These are phyloP conservation scores for Rhimphoctona megacephalus DNA, from an alignment of 2,888 invertebrate species.

Conservation along the genomic window DNA sequence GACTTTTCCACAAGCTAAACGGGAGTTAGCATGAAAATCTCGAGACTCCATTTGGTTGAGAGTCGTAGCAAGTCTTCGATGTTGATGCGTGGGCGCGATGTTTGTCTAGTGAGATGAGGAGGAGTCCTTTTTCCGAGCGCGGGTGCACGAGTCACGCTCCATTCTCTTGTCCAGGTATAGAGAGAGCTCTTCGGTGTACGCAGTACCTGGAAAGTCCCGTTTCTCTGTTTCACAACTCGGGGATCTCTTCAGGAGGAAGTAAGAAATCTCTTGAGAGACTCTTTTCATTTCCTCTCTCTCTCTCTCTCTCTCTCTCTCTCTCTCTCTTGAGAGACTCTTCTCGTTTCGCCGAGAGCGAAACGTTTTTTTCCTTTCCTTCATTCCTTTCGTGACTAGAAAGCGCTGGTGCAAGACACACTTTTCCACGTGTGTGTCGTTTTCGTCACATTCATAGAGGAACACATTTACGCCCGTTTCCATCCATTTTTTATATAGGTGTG, in stretches of 20 bases:
- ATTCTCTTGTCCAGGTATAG: slow-evolving; percentile 35
- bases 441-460: slow-evolving; percentile 47
- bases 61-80: slow-evolving; percentile 65
- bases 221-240: slow-evolving; percentile 46
- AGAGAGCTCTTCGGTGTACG: slow-evolving; percentile 36
- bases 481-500: background rate
- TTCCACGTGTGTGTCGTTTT: slow-evolving; percentile 47
- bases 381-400: slow-evolving; percentile 50
- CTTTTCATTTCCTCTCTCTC: too few species aligned
- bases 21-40: slow-evolving; percentile 12
- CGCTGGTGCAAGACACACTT: slow-evolving; percentile 50
- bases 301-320: too few species aligned
- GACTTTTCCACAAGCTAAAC: background rate
- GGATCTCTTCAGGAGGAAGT: slow-evolving; percentile 17
- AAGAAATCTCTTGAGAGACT: background rate
- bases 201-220: slow-evolving; percentile 76
- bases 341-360: slow-evolving; percentile 30
- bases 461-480: slow-evolving; percentile 54
- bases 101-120: slow-evolving; percentile 66
- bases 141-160: slow-evolving; percentile 49
- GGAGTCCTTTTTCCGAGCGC: slow-evolving; percentile 71
- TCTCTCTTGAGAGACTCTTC: slow-evolving; percentile 66
- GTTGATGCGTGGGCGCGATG: slow-evolving; percentile 72
- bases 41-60: slow-evolving; percentile 16
- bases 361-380: slow-evolving; percentile 25